These are phyloP conservation scores for Lasiommata megera DNA, from an alignment of 2,888 invertebrate genomes.

Conservation along the genomic window DNA sequence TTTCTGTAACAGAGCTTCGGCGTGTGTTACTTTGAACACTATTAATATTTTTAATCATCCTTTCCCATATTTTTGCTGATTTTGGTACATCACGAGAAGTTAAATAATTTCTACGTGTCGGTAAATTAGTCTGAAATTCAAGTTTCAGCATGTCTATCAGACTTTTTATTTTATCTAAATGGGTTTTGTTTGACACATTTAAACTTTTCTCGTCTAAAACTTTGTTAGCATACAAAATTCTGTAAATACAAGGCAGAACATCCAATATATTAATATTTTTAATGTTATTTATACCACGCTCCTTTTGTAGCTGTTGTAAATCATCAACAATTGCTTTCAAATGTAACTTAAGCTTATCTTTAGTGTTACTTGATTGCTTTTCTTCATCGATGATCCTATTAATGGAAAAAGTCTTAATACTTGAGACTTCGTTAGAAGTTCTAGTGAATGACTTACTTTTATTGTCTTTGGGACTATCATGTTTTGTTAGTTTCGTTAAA, in stretches of 20 bases:
- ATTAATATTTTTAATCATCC: constrained; percentile 54
- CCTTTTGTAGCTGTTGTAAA: constrained; percentile 56
- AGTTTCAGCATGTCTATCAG: constrained; percentile 52
- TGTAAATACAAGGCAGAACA: constrained; percentile 63
- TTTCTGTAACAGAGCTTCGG: constrained; percentile 37
- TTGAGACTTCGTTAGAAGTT: constrained; percentile 19
- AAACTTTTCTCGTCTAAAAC: background rate
- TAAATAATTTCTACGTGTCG: constrained; percentile 44
- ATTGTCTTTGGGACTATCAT: constrained; percentile 20
- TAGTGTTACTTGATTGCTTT: constrained; percentile 42
- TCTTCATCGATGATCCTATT: constrained; percentile 11
- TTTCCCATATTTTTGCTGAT: constrained; percentile 62
- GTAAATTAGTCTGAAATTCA: constrained; percentile 41
- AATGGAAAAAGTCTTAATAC: constrained; percentile 5
- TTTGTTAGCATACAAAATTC: constrained; percentile 45
- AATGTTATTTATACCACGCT: constrained; percentile 41
- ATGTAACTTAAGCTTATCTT: constrained; percentile 61
- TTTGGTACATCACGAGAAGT: constrained; percentile 44
- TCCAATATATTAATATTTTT: constrained; percentile 51
- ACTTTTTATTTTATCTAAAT: constrained; percentile 44
- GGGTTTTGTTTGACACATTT: constrained; percentile 4
- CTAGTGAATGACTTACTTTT: constrained; percentile 20
- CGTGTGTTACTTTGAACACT: constrained; percentile 42
- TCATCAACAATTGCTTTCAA: constrained; percentile 64
- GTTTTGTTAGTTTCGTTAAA: constrained; percentile 49